Percentiles rank a stretch among this genome's conserved stretches.
Evolutionary conservation across 2,888 invertebrate genomes (phyloP).

Genomic region (Nesidiocoris tenuis): DNA sequence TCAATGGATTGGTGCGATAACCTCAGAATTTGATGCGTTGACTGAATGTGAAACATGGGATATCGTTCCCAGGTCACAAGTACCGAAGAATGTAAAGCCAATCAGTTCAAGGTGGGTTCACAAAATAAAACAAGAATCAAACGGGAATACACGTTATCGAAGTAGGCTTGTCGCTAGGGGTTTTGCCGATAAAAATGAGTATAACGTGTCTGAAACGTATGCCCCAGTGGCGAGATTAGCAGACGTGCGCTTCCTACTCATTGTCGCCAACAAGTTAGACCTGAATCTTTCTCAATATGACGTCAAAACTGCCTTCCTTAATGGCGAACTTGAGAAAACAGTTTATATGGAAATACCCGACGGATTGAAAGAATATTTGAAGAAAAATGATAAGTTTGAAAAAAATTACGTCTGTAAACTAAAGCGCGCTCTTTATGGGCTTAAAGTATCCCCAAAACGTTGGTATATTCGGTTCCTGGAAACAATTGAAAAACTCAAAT

Average conservation of each 20-base stretch:
- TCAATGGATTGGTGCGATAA: background rate
- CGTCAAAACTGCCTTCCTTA: conserved; percentile 15
- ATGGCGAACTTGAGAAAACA: background rate
- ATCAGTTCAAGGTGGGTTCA: background rate
- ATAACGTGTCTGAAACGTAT: conserved; percentile 4
- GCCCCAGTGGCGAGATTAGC: conserved; percentile 7
- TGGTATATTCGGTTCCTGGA: background rate
- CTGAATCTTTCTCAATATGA: background rate
- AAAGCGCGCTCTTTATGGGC: conserved; percentile 9
- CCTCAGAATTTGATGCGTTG: background rate
- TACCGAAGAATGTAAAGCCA: background rate
- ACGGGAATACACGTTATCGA: conserved; percentile 12
- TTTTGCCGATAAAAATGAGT: background rate
- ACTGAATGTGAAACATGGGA: conserved; percentile 13
- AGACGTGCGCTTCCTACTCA: conserved; percentile 11
- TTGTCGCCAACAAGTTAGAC: conserved; percentile 5
- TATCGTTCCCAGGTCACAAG: background rate
- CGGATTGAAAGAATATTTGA: background rate
- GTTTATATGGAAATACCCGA: conserved; percentile 15
- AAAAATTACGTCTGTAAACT: background rate
- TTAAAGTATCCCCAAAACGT: background rate
- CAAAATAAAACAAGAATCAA: background rate
- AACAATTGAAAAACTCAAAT: background rate
- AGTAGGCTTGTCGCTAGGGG: conserved; percentile 4
- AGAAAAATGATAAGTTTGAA: background rate